Base-by-base conservation (phyloP, 1,140 invertebrate genomes). In the Globodera rostochiensis region DNA sequence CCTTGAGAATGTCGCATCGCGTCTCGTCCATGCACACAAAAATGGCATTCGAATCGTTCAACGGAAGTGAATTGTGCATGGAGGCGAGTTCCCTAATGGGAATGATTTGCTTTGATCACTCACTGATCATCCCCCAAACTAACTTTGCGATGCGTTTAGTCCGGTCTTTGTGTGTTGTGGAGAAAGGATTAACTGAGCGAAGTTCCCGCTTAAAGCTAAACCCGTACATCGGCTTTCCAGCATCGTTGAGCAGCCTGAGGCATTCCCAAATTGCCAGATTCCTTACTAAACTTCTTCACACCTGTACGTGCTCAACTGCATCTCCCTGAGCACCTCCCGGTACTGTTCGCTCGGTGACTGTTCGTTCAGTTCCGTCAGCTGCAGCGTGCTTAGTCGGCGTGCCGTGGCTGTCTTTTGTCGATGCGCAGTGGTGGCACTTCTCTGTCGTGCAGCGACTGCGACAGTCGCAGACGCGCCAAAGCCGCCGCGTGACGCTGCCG, bases 1-100 rank as follows among this genome's bases (percentile, higher is more conserved):
- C 85, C 64, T 87, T 87, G 49, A 87, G 80, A 25, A 81, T 82
- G 81, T 89, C 88, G 78, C 85, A 88, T 73, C 88, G 81, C 94
- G 95, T 93, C 96, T 98, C 95, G 96, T 98, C 96, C 91, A 95
- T 96, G 83, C 96, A 93, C 74, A 98, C 95, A 92, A 98, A 98
- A 71, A 98, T 96, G 84, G 94, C 95, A 88, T 95, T 96, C 89
- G 94, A 96, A 86, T 94, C 95, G 36, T 95, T 96, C 25, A 98
- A 92, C 76, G 96, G 96, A 82, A 98, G 91, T 74, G 94, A 94
- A 76, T 95, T 96, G 71, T 95, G 95, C n/a, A 98, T 92, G 13
- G 96, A 97, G 47, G 96, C 95, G 78, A 95, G 94, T 91, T 98
- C 96, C 91, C 77, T 78, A 70, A n/a, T 19, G n/a, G 21, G 3